These are phyloP conservation scores for Tuberolachnus salignus DNA, from an alignment of 2,888 invertebrate genomes.

Conservation along the genomic window DNA sequence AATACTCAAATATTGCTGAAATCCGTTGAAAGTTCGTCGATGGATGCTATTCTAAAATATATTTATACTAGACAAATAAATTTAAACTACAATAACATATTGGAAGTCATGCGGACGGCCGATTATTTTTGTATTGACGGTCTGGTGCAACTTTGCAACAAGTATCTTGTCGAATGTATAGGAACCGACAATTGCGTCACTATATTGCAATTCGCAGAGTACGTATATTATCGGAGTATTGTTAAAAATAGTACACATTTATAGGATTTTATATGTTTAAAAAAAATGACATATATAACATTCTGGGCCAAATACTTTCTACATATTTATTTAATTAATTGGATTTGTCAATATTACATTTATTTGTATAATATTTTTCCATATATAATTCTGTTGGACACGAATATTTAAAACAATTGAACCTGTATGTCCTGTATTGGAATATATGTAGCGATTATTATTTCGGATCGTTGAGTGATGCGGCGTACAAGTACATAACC, in stretches of 20 bases:
- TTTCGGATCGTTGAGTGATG: neutral
- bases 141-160: constrained; percentile 79
- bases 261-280: no score
- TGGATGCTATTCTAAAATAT: constrained; percentile 80
- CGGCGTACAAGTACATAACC: constrained; percentile 23
- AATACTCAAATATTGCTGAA: constrained; percentile 73
- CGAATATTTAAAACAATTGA: neutral
- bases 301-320: no score
- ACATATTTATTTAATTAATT: no score
- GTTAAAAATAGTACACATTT: no score
- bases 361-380: no score
- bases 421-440: no score
- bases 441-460: constrained; percentile 22
- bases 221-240: constrained; percentile 44
- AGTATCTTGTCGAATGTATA: constrained; percentile 74
- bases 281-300: no score
- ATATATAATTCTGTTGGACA: no score
- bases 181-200: constrained; percentile 82
- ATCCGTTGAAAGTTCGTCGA: constrained; percentile 77
- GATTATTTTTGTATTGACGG: constrained; percentile 88
- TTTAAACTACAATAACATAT: constrained; percentile 79
- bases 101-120: constrained; percentile 79
- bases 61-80: constrained; percentile 82
- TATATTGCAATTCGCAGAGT: constrained; percentile 82
- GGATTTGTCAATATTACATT: no score